Conservation (phyloP, 2,888 invertebrate genomes). For the Mechanitis messenoides region DNA sequence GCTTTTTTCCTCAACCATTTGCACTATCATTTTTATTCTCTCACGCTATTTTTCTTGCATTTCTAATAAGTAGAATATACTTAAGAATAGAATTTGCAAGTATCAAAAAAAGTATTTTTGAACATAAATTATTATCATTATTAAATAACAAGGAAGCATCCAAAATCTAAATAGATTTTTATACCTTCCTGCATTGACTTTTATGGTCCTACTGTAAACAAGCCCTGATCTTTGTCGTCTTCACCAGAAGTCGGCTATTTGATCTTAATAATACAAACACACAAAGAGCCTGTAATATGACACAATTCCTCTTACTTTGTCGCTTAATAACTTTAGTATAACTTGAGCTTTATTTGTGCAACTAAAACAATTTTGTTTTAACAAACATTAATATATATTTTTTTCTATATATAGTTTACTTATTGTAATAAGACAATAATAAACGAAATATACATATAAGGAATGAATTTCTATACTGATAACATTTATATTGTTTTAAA, state of each 20-base stretch:
- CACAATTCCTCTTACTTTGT: slow-evolving; percentile 41
- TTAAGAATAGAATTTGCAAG: too few relatives aligned
- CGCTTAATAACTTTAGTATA: slow-evolving; percentile 29
- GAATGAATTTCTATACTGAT: too few relatives aligned
- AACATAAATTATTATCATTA: slow-evolving; percentile 9
- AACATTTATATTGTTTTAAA: too few relatives aligned
- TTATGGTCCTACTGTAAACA: slow-evolving; percentile 50
- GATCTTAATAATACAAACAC: slow-evolving; percentile 54
- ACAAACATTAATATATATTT: too few relatives aligned
- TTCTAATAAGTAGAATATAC: too few relatives aligned
- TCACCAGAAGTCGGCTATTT: slow-evolving; percentile 41
- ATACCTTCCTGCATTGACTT: slow-evolving; percentile 60
- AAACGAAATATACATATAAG: too few relatives aligned
- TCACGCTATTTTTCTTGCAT: too few relatives aligned
- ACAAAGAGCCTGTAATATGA: slow-evolving; percentile 45
- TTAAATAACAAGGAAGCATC: slow-evolving; percentile 38
- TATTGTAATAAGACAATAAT: too few relatives aligned
- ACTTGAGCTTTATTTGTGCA: slow-evolving; percentile 7
- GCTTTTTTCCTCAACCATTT: too few relatives aligned
- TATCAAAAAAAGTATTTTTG: not conserved
- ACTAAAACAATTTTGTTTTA: not conserved
- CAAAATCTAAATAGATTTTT: slow-evolving; percentile 37
- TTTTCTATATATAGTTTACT: too few relatives aligned
- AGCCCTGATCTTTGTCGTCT: slow-evolving; percentile 36
- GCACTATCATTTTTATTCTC: too few relatives aligned